Evolutionary conservation across 2,113 vertebrate genomes (phyloP).

Genomic region (Peromyscus leucopus): DNA sequence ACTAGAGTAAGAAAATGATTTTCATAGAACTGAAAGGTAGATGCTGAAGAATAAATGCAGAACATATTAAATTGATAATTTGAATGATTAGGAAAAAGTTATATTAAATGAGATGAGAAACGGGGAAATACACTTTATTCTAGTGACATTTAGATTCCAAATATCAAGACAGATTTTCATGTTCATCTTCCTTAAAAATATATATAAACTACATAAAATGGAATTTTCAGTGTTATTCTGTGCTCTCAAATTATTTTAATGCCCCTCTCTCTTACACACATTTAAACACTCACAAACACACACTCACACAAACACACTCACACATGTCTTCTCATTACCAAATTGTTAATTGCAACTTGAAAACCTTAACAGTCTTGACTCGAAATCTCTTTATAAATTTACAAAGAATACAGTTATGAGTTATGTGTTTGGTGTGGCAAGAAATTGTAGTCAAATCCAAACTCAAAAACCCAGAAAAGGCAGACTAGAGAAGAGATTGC

Average conservation of each 20-base stretch:
- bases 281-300: not conserved
- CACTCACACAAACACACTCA: not conserved
- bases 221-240: not conserved
- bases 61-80: conserved; percentile 9
- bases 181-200: conserved; percentile 40
- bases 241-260: conserved; percentile 9
- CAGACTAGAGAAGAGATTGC: not conserved
- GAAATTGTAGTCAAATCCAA: conserved; percentile 13
- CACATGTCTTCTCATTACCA: not conserved
- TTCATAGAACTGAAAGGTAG: conserved; percentile 20
- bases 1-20: not conserved
- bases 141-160: conserved; percentile 36
- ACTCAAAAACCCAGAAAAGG: not conserved
- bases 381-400: not conserved
- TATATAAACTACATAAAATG: conserved; percentile 2
- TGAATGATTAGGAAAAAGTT: not conserved
- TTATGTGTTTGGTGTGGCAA: not conserved
- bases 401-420: not conserved
- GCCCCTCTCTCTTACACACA: not conserved
- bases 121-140: not conserved
- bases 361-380: not conserved
- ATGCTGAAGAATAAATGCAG: not conserved
- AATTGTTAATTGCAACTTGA: not conserved
- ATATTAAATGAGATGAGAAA: conserved; percentile 32
- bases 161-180: conserved; percentile 9